These are phyloP conservation scores for Ophiothrix spiculata DNA, from an alignment of 35 echinoderm and acorn worm species.

Conservation along the genomic window DNA sequence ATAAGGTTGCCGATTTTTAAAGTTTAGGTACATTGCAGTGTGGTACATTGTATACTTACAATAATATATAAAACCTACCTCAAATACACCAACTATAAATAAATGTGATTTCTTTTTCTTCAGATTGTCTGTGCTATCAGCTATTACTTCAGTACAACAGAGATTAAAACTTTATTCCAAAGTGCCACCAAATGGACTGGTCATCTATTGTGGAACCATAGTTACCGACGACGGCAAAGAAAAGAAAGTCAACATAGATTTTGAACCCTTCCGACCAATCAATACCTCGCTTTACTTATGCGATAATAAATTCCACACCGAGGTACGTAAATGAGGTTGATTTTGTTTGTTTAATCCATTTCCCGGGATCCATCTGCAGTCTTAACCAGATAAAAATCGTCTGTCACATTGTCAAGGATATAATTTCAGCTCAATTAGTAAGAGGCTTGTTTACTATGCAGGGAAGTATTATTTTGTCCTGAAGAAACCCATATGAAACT, in stretches of 20 bases:
- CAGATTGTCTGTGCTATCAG: constrained; percentile 93
- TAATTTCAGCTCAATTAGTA: too few species aligned
- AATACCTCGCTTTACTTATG: constrained; percentile 98
- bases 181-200: constrained; percentile 93
- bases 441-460: too few species aligned
- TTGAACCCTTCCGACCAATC: constrained; percentile 98
- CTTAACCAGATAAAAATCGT: too few species aligned
- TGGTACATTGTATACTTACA: too few species aligned
- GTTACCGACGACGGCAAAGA: constrained; percentile 99
- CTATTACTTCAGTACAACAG: constrained; percentile 99
- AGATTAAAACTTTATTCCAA: constrained; percentile 97
- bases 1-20: too few species aligned
- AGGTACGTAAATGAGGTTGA: constrained; percentile 45
- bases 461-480: too few species aligned
- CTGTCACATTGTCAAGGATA: too few species aligned
- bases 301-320: constrained; percentile 99
- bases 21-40: too few species aligned
- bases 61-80: too few species aligned
- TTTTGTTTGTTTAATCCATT: too few species aligned
- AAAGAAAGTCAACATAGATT: constrained; percentile 99
- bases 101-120: constrained; percentile 29
- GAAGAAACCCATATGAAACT: too few species aligned
- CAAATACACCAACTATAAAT: too few species aligned
- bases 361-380: not conserved
- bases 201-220: constrained; percentile 99